Evolutionary conservation across 2,113 vertebrate genomes (phyloP).

Genomic region (Daboia siamensis): DNA sequence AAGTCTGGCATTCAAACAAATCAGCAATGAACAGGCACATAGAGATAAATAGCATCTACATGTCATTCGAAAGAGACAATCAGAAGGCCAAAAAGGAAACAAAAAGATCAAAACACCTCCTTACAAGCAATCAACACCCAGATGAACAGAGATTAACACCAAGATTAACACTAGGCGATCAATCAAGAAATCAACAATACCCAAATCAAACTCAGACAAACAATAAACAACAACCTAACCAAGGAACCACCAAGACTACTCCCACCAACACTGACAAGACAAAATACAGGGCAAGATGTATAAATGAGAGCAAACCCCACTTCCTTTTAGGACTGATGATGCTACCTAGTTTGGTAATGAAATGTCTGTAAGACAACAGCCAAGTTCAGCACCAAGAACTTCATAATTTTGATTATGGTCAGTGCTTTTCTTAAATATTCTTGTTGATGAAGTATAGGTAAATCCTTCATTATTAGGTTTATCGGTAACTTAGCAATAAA

Average conservation of each 20-base stretch:
- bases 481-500: not conserved
- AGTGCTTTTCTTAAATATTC: not conserved
- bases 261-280: not conserved
- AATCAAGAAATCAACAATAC: not conserved
- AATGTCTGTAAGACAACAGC: not conserved
- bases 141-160: not conserved
- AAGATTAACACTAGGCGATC: not conserved
- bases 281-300: not conserved
- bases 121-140: not conserved
- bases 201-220: not conserved
- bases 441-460: not conserved
- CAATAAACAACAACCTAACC: not conserved
- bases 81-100: not conserved
- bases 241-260: not conserved
- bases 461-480: not conserved
- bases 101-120: not conserved
- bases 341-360: not conserved
- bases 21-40: not conserved
- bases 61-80: not conserved
- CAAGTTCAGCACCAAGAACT: not conserved
- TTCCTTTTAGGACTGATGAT: not conserved
- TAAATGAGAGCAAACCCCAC: not conserved
- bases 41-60: not conserved
- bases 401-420: not conserved
- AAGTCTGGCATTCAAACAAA: not conserved